Evolutionary conservation across 2,113 vertebrate genomes (phyloP), one percentile per base, ranked within the genome.

Genomic region (Notarius lentiginosus): DNA sequence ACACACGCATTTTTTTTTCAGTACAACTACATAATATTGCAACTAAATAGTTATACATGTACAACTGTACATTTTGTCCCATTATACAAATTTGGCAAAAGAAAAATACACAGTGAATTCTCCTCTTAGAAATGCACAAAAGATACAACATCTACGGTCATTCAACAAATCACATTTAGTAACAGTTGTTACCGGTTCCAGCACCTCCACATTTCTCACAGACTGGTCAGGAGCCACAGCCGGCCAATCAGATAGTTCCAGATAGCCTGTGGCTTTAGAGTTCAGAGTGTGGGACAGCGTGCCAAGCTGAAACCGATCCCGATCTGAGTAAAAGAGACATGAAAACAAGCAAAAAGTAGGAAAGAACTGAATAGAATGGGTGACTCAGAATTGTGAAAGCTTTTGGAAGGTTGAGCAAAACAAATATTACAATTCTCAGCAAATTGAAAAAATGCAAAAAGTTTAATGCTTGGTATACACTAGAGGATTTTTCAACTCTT

Each of bases 161-260:
- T 58, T 30, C n/a, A 56, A 56, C 53, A 58, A 79, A 18, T 5
- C 4, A 34, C 7, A 79, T 10, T 79, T 79, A 86, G 41, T 47
- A 49, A 24, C 14, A 14, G 18, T 86, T 93, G 2, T 7, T 61
- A 99, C 98, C 92, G 94, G 92, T 90, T 98, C 97, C 0, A 95
- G 90, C 83, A 97, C 92, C 6, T 99, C 97, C 14, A 99, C 97
- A 0, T 98, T 99, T 92, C 98, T 95, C 90, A 97, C 97, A 0
- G 97, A 96, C 51, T 96, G 96, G 92, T 99, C 97, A 1, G 98
- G 98, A 1, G 97, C 97, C 79, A 95, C 95, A 55, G 94, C 93
- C 2, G 97, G 98, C 98, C 98, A 99, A 90, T 98, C 94, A 0
- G 96, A 97, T 82, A 99, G 96, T 94, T 99, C 97, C 93, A 97